Conservation (phyloP, 2,797 vertebrate species). For the Fistularia tabacaria region DNA sequence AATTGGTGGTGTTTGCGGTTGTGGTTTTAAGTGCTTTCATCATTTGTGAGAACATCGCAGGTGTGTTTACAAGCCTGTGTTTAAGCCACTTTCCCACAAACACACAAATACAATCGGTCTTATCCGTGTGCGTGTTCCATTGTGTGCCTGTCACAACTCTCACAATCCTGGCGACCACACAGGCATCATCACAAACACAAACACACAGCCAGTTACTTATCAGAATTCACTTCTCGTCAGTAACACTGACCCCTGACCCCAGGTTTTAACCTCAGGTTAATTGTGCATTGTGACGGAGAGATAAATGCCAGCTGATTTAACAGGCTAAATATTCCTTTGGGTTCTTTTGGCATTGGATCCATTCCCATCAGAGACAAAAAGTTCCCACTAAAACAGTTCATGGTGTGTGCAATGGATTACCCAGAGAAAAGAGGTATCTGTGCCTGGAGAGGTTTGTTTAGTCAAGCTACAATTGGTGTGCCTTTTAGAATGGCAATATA, state of each 20-base stretch:
- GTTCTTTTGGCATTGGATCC: background rate
- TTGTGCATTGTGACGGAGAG: constrained; percentile 19
- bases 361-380: constrained; percentile 1
- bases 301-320: constrained; percentile 35
- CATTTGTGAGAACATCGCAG: constrained; percentile 46
- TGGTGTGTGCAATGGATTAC: constrained; percentile 7
- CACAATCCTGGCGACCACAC: constrained; percentile 48
- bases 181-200: constrained; percentile 57
- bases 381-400: no score
- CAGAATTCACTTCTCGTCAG: constrained; percentile 14
- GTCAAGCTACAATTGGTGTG: background rate
- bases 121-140: constrained; percentile 59
- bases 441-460: background rate
- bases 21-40: constrained; percentile 42
- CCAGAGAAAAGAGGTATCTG: background rate
- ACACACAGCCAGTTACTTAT: constrained; percentile 38
- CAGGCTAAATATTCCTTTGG: constrained; percentile 8
- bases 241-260: constrained; percentile 45
- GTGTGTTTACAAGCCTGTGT: constrained; percentile 63
- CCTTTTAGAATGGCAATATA: background rate
- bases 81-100: constrained; percentile 42
- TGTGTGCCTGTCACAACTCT: constrained; percentile 48
- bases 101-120: constrained; percentile 34
- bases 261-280: constrained; percentile 37
- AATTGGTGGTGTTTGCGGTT: constrained; percentile 49